A percentile compares a stretch with the other conserved stretches of the same genome.
Conservation (phyloP, 1,140 invertebrate genomes). For the Drosophila insularis region DNA sequence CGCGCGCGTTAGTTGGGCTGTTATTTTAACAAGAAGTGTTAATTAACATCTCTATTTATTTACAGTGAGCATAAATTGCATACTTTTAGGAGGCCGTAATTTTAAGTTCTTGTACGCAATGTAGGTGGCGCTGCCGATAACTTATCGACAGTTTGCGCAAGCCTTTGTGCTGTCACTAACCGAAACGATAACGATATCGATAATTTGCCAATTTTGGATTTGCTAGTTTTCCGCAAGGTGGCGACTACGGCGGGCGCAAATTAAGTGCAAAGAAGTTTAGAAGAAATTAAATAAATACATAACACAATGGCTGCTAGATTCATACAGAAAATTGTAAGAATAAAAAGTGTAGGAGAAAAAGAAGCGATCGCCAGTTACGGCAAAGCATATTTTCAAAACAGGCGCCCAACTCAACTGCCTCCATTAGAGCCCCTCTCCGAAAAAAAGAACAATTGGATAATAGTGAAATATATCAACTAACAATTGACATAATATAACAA, state of each 20-base stretch:
- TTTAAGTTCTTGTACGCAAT: no score
- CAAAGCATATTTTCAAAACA: conserved; percentile 2
- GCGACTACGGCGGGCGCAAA: conserved; percentile 70
- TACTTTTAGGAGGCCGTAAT: no score
- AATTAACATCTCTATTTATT: no score
- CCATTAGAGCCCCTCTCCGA: conserved; percentile 3
- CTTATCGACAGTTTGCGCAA: no score
- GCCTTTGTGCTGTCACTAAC: background rate
- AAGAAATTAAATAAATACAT: conserved; percentile 35
- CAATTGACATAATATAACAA: conserved; percentile 60
- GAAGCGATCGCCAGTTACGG: conserved; percentile 16
- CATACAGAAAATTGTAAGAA: conserved; percentile 82
- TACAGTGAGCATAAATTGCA: no score
- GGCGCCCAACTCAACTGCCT: background rate
- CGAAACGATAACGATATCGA: conserved; percentile 25
- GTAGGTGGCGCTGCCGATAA: no score
- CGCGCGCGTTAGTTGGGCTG: no score
- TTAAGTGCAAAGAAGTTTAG: conserved; percentile 52
- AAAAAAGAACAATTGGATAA: conserved; percentile 15
- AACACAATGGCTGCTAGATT: conserved; percentile 81
- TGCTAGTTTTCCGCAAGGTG: conserved; percentile 72
- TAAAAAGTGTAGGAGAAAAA: conserved; percentile 26
- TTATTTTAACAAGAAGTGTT: no score
- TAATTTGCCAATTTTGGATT: conserved; percentile 44
- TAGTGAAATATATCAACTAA: conserved; percentile 14